Conservation (phyloP, 2,888 invertebrate genomes). For the Idaea biselata region DNA sequence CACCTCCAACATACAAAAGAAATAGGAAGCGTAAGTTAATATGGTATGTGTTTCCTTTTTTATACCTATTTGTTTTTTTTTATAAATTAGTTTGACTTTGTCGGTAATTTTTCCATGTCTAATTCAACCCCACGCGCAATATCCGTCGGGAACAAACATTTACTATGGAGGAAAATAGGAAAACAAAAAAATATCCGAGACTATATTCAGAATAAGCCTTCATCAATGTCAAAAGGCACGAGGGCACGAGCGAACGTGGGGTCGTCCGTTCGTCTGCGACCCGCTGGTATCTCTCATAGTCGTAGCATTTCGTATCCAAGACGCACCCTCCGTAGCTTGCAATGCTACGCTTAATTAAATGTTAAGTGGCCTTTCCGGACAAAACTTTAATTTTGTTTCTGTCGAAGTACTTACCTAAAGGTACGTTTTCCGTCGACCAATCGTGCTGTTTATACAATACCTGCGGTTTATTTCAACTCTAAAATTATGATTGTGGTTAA, state of each 20-base stretch:
- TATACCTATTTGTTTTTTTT: background rate
- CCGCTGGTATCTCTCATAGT: background rate
- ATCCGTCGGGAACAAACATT: background rate
- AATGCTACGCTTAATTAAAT: slow-evolving; percentile 44
- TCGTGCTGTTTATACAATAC: background rate
- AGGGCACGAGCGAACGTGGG: slow-evolving; percentile 18
- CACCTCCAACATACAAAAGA: no score
- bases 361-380: slow-evolving; percentile 30
- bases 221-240: slow-evolving; percentile 22
- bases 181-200: background rate
- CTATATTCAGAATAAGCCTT: slow-evolving; percentile 26
- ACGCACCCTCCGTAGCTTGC: slow-evolving; percentile 20
- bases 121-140: background rate
- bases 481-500: background rate
- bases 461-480: background rate
- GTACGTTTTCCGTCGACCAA: no score
- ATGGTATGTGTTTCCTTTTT: no score
- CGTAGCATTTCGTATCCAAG: slow-evolving; percentile 16
- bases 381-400: slow-evolving; percentile 28
- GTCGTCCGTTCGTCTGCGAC: slow-evolving; percentile 15
- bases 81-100: background rate
- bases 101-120: background rate
- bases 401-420: background rate
- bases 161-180: background rate
- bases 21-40: no score